Percentiles rank a stretch among this genome's conserved stretches.
Conservation (phyloP, 2,888 invertebrate species). For the Glaucopsyche alexis region DNA sequence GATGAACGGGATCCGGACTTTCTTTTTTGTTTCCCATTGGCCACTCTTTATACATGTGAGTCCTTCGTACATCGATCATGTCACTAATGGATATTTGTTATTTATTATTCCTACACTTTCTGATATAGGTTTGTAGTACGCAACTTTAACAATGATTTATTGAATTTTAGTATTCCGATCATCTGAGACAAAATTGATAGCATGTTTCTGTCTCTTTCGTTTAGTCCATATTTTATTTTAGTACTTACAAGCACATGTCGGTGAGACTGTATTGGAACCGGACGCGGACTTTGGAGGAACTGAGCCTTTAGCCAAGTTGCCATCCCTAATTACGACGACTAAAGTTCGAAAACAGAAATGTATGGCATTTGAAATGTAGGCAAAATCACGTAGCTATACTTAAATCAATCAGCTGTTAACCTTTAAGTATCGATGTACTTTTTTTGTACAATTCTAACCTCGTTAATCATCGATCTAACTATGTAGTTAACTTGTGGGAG, state of each 20-base stretch:
- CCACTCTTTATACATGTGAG: constrained; percentile 13
- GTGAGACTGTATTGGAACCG: too few species aligned
- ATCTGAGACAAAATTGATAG: not conserved
- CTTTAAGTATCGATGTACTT: too few species aligned
- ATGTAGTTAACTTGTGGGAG: too few species aligned
- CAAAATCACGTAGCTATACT: too few species aligned
- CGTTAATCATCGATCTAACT: too few species aligned
- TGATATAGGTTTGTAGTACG: not conserved
- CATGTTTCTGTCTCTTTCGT: not conserved
- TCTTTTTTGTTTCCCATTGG: constrained; percentile 63
- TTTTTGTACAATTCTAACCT: too few species aligned
- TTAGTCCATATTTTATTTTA: not conserved
- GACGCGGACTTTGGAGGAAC: too few species aligned
- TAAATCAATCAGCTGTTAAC: too few species aligned
- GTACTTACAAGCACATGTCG: not conserved
- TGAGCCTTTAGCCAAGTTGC: too few species aligned
- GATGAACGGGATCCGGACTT: constrained; percentile 71
- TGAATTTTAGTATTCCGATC: not conserved
- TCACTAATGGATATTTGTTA: not conserved
- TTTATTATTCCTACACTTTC: not conserved
- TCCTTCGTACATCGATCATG: constrained; percentile 31
- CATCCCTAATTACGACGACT: too few species aligned
- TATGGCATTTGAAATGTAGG: too few species aligned
- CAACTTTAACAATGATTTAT: constrained; percentile 1
- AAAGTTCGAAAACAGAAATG: too few species aligned